A percentile compares a stretch with the other conserved stretches of the same genome.
Evolutionary conservation across 2,888 invertebrate genomes (phyloP).

Genomic region (Yponomeuta plumbellus): DNA sequence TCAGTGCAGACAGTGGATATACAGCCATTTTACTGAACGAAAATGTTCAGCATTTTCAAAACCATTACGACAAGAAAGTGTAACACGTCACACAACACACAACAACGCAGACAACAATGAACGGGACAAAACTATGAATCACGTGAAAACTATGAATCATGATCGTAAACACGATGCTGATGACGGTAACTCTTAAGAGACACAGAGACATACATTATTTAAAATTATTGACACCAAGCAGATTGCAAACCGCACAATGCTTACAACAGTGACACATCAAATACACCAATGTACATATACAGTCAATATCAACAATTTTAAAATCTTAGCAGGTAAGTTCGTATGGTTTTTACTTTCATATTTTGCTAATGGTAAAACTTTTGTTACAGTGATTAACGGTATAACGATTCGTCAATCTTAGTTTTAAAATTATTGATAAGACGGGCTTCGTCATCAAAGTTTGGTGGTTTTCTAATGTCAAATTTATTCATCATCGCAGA

Average conservation of each 20-base stretch:
- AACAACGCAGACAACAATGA: not conserved
- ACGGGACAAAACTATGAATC: not conserved
- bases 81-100: constrained; percentile 1
- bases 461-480: not conserved
- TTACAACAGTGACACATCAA: constrained; percentile 13
- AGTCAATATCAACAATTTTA: not conserved
- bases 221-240: not conserved
- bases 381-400: too few species aligned
- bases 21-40: not conserved
- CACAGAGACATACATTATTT: not conserved
- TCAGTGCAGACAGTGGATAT: constrained; percentile 5
- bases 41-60: not conserved
- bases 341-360: not conserved
- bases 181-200: not conserved
- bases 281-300: not conserved
- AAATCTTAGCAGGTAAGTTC: not conserved
- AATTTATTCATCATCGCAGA: not conserved
- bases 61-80: not conserved
- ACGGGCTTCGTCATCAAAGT: not conserved
- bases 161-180: not conserved
- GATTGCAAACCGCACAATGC: not conserved
- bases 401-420: too few species aligned
- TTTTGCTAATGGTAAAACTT: too few species aligned
- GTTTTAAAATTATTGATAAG: not conserved
- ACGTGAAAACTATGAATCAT: not conserved